Evolutionary conservation across 1,140 invertebrate species (phyloP).

Genomic region (Proctacanthus coquilletti): DNA sequence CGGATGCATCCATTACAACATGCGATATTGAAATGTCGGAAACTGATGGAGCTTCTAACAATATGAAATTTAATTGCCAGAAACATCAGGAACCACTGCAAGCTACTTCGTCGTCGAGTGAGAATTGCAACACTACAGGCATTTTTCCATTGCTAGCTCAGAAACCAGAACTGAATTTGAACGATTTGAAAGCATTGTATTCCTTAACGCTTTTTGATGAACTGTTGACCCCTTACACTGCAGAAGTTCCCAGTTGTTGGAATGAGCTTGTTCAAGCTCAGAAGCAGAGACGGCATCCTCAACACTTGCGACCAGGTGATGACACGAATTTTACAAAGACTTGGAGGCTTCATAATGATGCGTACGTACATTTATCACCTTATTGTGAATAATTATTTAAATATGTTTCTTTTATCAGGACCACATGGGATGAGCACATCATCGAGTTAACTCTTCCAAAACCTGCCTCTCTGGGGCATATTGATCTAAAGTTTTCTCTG

Average conservation of each 20-base stretch:
- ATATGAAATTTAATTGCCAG: conserved; percentile 11
- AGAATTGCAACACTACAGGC: not conserved
- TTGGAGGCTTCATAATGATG: conserved; percentile 73
- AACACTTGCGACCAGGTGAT: conserved; percentile 57
- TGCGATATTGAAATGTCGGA: conserved; percentile 14
- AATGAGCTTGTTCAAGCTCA: conserved; percentile 80
- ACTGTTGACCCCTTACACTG: conserved; percentile 46
- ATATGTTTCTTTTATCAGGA: conserved; percentile 30
- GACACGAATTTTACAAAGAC: conserved; percentile 66
- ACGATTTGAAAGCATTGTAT: conserved; percentile 40
- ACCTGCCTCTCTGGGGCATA: conserved; percentile 58
- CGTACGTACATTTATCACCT: conserved; percentile 31
- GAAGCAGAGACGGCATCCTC: conserved; percentile 65
- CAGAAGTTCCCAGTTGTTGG: conserved; percentile 85
- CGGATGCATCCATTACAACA: conserved; percentile 8
- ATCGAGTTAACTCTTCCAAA: conserved; percentile 75
- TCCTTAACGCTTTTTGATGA: conserved; percentile 47
- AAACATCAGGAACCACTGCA: conserved; percentile 8
- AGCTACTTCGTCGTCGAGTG: not conserved
- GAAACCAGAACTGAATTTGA: conserved; percentile 34
- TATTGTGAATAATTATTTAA: conserved; percentile 6
- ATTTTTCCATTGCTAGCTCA: conserved; percentile 34
- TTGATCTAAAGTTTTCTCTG: conserved; percentile 73
- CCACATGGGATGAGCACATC: conserved; percentile 82
- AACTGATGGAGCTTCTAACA: conserved; percentile 13